Base-by-base conservation (phyloP, 1,140 invertebrate species). In the Pachypsylla venusta region DNA sequence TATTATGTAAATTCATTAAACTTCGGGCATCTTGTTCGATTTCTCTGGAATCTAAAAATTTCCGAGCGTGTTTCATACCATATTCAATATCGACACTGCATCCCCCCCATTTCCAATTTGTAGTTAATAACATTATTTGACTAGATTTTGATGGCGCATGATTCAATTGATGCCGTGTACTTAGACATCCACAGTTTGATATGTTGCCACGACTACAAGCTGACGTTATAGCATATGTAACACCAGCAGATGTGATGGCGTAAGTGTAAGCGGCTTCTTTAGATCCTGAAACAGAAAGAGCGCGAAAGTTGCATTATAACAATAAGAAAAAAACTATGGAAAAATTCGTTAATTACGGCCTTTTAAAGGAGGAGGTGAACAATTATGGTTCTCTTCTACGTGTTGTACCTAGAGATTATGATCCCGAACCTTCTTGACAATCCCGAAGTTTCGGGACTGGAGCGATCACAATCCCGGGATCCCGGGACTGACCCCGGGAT, bases 1-100 rank as follows among this genome's bases (percentile, higher is more conserved):
- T 98, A 72, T 98, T 98, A 72, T 98, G 94, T 26, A 97, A 76
- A 74, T 98, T 98, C 91, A 98, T 96, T 62, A 93, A 74, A 56
- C 86, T 87, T 27, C 92, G 75, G 2, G 86, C 85, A 69, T 93
- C 86, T 0, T 80, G 78, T 69, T 91, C 87, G 57, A 89, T 74
- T 69, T 92, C 84, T 56, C 88, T 75, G 48, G 87, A 82, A 72
- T 93, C 89, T 62, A 92, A 77, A 73, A 92, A 92, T 66, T 81
- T 81, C 53, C 87, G 75, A 22, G 87, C 81, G 69, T 88, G 84
- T 62, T 79, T 76, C 68, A 85, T 81, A 10, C 88, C 87, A 63
- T 80, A 88, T 12, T 80, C 79, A 20, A 89, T 80, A 65, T 88
- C 84, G 0, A 83, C 85, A 62, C 85, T 87, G 66, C 90, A 94